Base-by-base conservation (phyloP, 2,113 vertebrate genomes). In the Danionella cerebrum region DNA sequence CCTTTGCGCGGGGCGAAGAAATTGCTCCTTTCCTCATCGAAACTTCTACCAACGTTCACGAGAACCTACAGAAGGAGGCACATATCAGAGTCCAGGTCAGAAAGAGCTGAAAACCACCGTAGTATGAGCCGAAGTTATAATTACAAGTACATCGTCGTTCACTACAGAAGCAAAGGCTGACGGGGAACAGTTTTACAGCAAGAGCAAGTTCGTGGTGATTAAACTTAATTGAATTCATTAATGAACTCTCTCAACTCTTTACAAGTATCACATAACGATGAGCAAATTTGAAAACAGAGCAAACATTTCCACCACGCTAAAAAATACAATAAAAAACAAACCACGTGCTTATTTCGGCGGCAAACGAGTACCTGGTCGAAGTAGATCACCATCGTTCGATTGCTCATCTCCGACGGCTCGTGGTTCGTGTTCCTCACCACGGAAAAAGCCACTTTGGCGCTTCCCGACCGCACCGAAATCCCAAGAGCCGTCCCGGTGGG, bases 321-420 rank as follows among this genome's bases (percentile, higher is more conserved):
- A n/a, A 16, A 19, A 60, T 44, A 39, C 44, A 44, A 13, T 3
- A 31, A n/a, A 5, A 19, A 19, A 44, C 39, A 60, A 44, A 31
- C 27, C 8, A 44, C 27, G 55, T 60, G 55, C 7, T 3, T 10
- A 5, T 71, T 42, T 42, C 22, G 11, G 14, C 16, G 21, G 7
- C n/a, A 21, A 12, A 70, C 50, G 70, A 78, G 73, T 87, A 95
- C 94, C 92, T 91, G 91, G 79, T 96, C 94, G 73, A 97, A 97
- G 87, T 97, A 97, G 84, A 97, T 96, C 79, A 94, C 92, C 93
- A 94, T 96, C 47, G 94, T 94, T 63, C 93, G 90, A 79, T 97
- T 98, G 83, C 95, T 98, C 94, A 98, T 98, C 88, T 98, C 96
- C 38, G 95, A 97, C 44, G 96, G 96, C 69, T 98, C 96, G 68